A percentile compares a stretch with the other conserved stretches of the same genome.
phyloP scores from a whole-genome alignment of 1,140 invertebrate species.

The Cardiocondyla obscurior region DNA sequence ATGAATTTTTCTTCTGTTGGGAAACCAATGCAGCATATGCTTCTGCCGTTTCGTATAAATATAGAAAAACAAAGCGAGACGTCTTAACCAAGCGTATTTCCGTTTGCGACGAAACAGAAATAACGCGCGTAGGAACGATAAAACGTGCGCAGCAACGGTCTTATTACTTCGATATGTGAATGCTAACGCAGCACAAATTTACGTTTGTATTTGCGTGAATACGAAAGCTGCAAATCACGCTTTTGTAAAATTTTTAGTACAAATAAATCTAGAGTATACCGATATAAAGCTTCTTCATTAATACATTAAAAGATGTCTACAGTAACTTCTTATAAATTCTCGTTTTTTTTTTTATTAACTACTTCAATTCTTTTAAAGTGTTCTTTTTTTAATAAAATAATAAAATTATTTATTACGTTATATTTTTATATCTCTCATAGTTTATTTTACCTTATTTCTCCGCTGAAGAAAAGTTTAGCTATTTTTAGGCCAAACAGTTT shows the following conservation, averaged over 20 bases:
- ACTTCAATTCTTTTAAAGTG: background rate
- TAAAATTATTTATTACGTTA: background rate
- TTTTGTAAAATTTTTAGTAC: constrained; percentile 15
- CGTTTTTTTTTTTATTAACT: too few species aligned
- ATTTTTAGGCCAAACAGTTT: background rate
- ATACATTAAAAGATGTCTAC: background rate
- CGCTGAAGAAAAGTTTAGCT: background rate
- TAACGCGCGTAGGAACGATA: constrained; percentile 40
- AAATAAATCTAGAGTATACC: background rate
- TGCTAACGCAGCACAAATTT: background rate
- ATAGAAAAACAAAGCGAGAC: constrained; percentile 18
- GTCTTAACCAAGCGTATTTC: constrained; percentile 21
- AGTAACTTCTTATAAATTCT: background rate
- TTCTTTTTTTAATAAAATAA: background rate
- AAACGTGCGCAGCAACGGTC: constrained; percentile 35
- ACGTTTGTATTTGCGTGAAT: background rate
- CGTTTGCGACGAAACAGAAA: constrained; percentile 50
- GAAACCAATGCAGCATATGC: background rate
- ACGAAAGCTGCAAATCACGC: background rate
- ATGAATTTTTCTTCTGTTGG: background rate
- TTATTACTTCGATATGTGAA: constrained; percentile 22
- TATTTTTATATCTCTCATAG: background rate
- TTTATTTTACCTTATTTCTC: background rate
- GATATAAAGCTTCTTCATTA: background rate
- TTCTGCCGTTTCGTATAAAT: background rate